Conservation (phyloP, 2,888 invertebrate species). For the Resseliella maxima region DNA sequence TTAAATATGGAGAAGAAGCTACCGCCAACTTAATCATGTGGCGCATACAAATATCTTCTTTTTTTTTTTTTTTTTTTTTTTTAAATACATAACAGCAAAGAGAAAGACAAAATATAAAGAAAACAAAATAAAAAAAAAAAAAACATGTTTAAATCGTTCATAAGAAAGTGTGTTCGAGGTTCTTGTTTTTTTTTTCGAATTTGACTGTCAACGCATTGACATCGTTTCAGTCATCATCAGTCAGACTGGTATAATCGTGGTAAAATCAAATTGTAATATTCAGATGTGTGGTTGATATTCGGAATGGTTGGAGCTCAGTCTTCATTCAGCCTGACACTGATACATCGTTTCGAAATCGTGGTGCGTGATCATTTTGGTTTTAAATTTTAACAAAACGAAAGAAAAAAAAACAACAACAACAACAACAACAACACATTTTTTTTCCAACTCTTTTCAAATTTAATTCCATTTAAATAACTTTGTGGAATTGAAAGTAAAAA, state of each 20-base stretch:
- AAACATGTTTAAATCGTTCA: neutral
- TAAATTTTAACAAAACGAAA: too few species aligned
- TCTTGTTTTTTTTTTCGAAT: neutral
- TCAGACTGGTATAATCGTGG: neutral
- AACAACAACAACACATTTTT: neutral
- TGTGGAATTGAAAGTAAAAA: slow-evolving; percentile 4
- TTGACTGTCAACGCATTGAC: slow-evolving; percentile 31
- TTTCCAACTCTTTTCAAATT: neutral
- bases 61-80: neutral
- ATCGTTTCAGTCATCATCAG: neutral
- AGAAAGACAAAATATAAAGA: neutral
- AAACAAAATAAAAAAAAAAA: neutral
- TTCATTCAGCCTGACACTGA: neutral
- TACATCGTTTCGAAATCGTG: neutral
- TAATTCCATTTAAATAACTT: neutral
- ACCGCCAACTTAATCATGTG: slow-evolving; percentile 42
- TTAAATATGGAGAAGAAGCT: slow-evolving; percentile 40
- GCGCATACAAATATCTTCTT: slow-evolving; percentile 25
- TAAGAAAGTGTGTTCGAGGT: neutral
- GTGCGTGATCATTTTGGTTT: slow-evolving; percentile 1
- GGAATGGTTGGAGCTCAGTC: neutral
- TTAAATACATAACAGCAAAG: neutral
- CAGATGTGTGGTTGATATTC: neutral
- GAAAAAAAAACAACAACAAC: too few species aligned
- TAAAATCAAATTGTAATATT: neutral